These are phyloP conservation scores for Porites evermanni DNA, from an alignment of 92 coral and sea anemone genomes.

Conservation along the genomic window DNA sequence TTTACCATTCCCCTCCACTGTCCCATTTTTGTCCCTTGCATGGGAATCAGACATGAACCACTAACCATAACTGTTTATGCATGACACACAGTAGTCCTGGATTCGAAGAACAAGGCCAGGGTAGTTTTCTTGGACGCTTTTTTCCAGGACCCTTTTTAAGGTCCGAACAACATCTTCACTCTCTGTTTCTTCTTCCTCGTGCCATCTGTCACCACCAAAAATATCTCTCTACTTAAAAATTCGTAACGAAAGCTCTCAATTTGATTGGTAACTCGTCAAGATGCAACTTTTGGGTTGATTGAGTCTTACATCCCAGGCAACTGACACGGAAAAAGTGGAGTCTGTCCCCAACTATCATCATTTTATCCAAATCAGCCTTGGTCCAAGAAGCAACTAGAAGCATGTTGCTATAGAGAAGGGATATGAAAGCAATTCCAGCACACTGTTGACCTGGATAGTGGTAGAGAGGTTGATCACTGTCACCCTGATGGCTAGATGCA, in stretches of 20 bases:
- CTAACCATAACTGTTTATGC: slow-evolving; percentile 4
- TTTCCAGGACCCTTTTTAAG: slow-evolving; percentile 9
- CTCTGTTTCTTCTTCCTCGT: neutral
- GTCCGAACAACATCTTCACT: neutral
- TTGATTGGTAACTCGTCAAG: slow-evolving; percentile 13
- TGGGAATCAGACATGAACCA: slow-evolving; percentile 20
- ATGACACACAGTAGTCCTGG: slow-evolving; percentile 13
- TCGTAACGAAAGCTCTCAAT: neutral
- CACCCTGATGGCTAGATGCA: slow-evolving; percentile 15
- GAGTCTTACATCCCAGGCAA: neutral
- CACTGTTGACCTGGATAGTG: slow-evolving; percentile 40
- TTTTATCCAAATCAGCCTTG: neutral
- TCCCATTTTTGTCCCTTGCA: slow-evolving; percentile 11
- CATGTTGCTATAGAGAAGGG: neutral
- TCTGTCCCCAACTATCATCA: slow-evolving; percentile 15
- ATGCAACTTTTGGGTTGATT: slow-evolving; percentile 8
- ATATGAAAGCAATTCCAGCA: slow-evolving; percentile 4
- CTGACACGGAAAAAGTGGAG: slow-evolving; percentile 4
- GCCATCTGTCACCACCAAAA: slow-evolving; percentile 1
- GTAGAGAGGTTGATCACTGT: neutral
- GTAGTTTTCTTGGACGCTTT: neutral
- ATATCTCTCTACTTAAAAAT: neutral
- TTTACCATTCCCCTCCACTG: slow-evolving; percentile 3
- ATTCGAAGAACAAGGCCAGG: neutral
- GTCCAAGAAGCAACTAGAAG: slow-evolving; percentile 5